These are phyloP conservation scores for Suricata suricatta DNA, from an alignment of 2,113 vertebrate genomes.

Conservation along the genomic window DNA sequence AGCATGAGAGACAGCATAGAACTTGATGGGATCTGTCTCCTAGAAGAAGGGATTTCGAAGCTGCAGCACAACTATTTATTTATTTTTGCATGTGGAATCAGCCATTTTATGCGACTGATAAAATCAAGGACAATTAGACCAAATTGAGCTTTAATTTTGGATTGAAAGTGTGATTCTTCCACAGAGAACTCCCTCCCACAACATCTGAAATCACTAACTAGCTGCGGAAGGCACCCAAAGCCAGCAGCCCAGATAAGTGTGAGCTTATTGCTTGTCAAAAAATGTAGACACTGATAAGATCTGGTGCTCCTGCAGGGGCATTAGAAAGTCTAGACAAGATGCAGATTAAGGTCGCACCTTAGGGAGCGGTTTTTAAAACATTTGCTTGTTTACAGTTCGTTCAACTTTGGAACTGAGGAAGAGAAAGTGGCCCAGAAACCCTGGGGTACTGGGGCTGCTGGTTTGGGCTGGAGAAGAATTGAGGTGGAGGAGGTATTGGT, in stretches of 20 bases:
- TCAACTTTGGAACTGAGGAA: slow-evolving; percentile 7
- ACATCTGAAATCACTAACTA: slow-evolving; percentile 83
- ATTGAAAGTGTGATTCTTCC: slow-evolving; percentile 78
- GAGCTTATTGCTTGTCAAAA: slow-evolving; percentile 70
- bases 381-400: slow-evolving; percentile 33
- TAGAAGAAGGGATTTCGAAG: slow-evolving; percentile 72
- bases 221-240: slow-evolving; percentile 70
- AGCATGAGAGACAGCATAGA: slow-evolving; percentile 64
- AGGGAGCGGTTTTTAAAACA: slow-evolving; percentile 35
- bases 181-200: slow-evolving; percentile 81
- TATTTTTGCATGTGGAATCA: slow-evolving; percentile 84
- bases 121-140: slow-evolving; percentile 87
- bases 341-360: slow-evolving; percentile 27
- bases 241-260: slow-evolving; percentile 68
- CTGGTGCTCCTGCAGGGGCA: slow-evolving; percentile 36
- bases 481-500: not conserved
- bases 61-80: slow-evolving; percentile 73
- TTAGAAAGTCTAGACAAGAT: slow-evolving; percentile 62
- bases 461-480: not conserved
- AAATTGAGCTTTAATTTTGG: slow-evolving; percentile 88
- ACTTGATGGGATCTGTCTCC: slow-evolving; percentile 39
- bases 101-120: slow-evolving; percentile 83
- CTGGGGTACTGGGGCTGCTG: not conserved
- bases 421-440: not conserved
- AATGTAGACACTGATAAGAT: slow-evolving; percentile 47